phyloP scores from a whole-genome alignment of 2,888 invertebrate species.

The Mesorhabditis spiculigera region DNA sequence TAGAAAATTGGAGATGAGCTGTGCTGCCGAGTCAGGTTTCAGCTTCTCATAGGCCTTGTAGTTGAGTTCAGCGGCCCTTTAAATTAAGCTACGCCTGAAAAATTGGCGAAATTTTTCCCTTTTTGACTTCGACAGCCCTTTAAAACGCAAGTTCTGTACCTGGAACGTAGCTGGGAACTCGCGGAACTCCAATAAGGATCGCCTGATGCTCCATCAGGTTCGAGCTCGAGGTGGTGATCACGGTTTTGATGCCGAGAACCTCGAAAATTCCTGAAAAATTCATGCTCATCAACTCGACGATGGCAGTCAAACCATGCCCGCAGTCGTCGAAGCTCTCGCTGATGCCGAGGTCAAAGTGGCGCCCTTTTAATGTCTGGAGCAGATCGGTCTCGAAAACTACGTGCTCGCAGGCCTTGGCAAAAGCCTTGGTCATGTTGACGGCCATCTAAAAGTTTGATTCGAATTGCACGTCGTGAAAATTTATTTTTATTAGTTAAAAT shows the following conservation, averaged over 20 bases:
- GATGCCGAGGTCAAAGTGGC: not conserved
- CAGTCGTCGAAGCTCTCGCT: not conserved
- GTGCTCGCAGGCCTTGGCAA: not conserved
- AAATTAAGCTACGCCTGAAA: not conserved
- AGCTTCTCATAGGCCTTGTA: not conserved
- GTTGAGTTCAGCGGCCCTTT: not conserved
- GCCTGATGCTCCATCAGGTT: not conserved
- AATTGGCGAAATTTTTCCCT: too few species aligned
- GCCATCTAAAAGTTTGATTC: not conserved
- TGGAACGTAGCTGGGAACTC: not conserved
- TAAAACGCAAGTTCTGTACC: not conserved
- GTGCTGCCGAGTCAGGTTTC: not conserved
- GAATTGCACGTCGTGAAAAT: not conserved
- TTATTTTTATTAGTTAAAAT: not conserved
- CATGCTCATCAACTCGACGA: not conserved
- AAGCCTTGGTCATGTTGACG: not conserved
- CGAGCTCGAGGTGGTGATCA: slow-evolving; percentile 5
- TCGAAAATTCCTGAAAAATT: slow-evolving; percentile 27
- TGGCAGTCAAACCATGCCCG: not conserved
- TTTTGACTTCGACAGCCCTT: too few species aligned
- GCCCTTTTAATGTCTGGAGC: not conserved
- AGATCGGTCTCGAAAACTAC: not conserved
- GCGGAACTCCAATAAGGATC: not conserved
- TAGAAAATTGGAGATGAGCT: too few species aligned
- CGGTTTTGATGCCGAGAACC: slow-evolving; percentile 19